Base-by-base conservation (phyloP, 2,888 invertebrate genomes). In the Parelbella ahira region DNA sequence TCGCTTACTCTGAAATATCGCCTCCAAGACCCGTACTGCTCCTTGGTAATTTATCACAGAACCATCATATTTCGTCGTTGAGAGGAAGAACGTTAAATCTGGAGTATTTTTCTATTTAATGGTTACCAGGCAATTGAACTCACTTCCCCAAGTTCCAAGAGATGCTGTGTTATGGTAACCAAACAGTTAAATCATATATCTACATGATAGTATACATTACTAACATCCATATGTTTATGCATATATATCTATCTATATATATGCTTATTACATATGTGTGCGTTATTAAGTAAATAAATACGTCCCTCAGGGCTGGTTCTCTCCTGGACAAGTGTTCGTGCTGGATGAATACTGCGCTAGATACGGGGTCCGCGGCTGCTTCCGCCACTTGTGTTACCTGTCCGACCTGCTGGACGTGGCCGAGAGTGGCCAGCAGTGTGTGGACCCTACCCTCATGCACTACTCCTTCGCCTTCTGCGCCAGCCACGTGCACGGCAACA, bases 381-480 rank as follows among this genome's bases (percentile, higher is more conserved):
- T 93, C 81, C 92, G 99, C 36, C 99, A 99, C 80, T 91, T 99
- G 32, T 97, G 96, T 76, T 99, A 99, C 82, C 91, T 99, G 46
- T 94, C 94, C 50, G 99, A 99, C 78, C 90, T 99, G 32, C 89
- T 99, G 56, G 97, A 98, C 71, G 92, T 97, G 49, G 97, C 98
- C 0, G 98, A 99, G 78, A 96, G 96, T 63, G 94, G 94, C 24
- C 88, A 88, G 48, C 91, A 95, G 58, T 96, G 99, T 90, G 97
- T 99, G 49, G 99, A 99, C 87, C 99, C 99, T 0, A 99, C 98
- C 0, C 90, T 99, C 48, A 97, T 99, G 74, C 99, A 99, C 88
- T 99, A 97, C 88, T 97, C 98, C 65, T 99, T 99, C 87, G 99
- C 99, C 28, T 99, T 98, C 89, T 99, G 99, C 87, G 99, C 99